Evolutionary conservation across 2,888 invertebrate genomes (phyloP).

Genomic region (Cephus pulcher): DNA sequence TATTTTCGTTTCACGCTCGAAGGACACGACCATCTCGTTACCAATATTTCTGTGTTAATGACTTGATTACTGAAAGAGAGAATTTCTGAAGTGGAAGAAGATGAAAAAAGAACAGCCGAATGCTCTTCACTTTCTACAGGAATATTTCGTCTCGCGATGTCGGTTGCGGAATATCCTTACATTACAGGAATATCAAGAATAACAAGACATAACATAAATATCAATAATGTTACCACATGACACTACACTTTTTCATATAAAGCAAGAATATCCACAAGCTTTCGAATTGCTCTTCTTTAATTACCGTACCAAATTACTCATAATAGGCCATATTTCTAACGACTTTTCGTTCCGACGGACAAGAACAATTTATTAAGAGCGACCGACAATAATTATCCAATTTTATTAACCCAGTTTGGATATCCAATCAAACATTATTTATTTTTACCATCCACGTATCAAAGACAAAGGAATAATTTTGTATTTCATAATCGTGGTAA

Average conservation of each 20-base stretch:
- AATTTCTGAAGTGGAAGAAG: background rate
- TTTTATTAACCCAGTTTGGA: background rate
- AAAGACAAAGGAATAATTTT: background rate
- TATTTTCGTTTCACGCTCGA: background rate
- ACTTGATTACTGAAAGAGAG: conserved; percentile 12
- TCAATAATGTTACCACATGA: background rate
- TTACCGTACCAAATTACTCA: background rate
- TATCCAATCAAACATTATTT: background rate
- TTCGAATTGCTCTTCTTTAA: background rate
- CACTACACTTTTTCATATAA: background rate
- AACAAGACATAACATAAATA: background rate
- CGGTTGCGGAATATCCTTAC: background rate
- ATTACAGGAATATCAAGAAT: background rate
- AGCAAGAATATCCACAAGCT: background rate
- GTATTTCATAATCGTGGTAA: background rate
- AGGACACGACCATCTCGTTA: background rate
- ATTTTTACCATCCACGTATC: background rate
- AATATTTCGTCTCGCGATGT: background rate
- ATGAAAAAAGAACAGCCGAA: background rate
- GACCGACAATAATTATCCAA: background rate
- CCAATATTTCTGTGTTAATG: conserved; percentile 10
- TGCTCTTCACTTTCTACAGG: background rate
- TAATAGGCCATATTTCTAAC: background rate
- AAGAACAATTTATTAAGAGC: background rate
- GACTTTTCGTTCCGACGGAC: background rate